A percentile compares a stretch with the other conserved stretches of the same genome.
Conservation (phyloP, 2,888 invertebrate species). For the Cetonia aurata region DNA sequence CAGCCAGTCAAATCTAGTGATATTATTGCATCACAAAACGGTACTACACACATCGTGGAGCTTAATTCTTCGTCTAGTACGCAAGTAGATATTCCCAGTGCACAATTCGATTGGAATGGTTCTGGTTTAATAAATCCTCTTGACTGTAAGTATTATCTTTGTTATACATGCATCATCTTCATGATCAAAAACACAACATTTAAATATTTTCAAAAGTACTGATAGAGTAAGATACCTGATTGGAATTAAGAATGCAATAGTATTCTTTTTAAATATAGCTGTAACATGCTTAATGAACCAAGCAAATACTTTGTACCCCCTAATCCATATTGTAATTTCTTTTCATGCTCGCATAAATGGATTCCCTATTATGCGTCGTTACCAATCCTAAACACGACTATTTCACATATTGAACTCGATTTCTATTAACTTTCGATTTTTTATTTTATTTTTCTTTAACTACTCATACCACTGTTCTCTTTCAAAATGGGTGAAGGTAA, state of each 20-base stretch:
- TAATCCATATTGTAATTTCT: constrained; percentile 49
- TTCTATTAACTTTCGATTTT: constrained; percentile 12
- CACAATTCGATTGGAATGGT: constrained; percentile 81
- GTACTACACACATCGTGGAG: constrained; percentile 45
- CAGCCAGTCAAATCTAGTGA: constrained; percentile 78
- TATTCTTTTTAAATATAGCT: too few species aligned
- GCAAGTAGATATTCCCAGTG: constrained; percentile 70
- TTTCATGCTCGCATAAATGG: constrained; percentile 60
- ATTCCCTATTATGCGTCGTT: constrained; percentile 57
- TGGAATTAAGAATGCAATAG: too few species aligned
- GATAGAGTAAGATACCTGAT: not conserved
- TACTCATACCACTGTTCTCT: constrained; percentile 23
- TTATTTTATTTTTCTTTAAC: constrained; percentile 20
- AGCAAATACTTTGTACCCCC: constrained; percentile 1
- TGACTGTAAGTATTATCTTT: constrained; percentile 70
- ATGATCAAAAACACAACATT: not conserved
- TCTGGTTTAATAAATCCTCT: constrained; percentile 80
- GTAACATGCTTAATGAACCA: too few species aligned
- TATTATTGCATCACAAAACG: constrained; percentile 52
- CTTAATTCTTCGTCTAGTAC: constrained; percentile 7
- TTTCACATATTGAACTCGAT: constrained; percentile 52
- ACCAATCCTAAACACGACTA: constrained; percentile 56
- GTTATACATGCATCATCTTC: not conserved
- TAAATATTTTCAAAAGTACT: not conserved
- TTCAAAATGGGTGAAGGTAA: constrained; percentile 58